Conservation (phyloP, 2,797 vertebrate species). For the Girardinus metallicus region DNA sequence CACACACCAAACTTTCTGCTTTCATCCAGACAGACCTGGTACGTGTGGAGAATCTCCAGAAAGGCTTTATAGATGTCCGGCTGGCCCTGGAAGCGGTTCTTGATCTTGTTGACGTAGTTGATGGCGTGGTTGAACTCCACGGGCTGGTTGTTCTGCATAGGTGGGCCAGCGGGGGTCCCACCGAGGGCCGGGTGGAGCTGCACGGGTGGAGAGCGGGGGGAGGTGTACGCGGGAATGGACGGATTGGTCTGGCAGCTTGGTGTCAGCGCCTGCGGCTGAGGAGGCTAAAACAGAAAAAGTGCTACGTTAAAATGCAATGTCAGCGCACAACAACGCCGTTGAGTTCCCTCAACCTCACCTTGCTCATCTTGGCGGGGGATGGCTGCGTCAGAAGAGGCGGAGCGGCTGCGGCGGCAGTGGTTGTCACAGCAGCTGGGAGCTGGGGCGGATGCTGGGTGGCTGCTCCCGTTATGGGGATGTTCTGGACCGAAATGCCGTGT, state of each 20-base stretch:
- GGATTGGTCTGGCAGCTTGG: constrained; percentile 93
- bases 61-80: constrained; percentile 99
- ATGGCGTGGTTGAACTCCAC: constrained; percentile 99
- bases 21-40: constrained; percentile 84
- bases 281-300: constrained; percentile 78
- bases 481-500: constrained; percentile 93
- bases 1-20: too few species aligned
- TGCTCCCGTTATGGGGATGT: constrained; percentile 84
- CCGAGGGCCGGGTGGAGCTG: constrained; percentile 92
- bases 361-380: constrained; percentile 92
- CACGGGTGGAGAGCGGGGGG: constrained; percentile 92
- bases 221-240: constrained; percentile 90
- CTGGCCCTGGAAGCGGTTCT: constrained; percentile 98
- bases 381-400: constrained; percentile 89
- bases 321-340: neutral
- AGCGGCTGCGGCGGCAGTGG: constrained; percentile 77
- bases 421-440: constrained; percentile 71
- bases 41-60: constrained; percentile 97
- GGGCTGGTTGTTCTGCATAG: constrained; percentile 97
- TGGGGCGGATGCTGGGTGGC: constrained; percentile 58
- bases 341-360: constrained; percentile 77
- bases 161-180: constrained; percentile 89
- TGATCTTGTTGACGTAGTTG: constrained; percentile 99
- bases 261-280: constrained; percentile 89
- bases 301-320: neutral